Conservation (phyloP, 2,797 vertebrate genomes). For the Schizopygopsis malacanthus region DNA sequence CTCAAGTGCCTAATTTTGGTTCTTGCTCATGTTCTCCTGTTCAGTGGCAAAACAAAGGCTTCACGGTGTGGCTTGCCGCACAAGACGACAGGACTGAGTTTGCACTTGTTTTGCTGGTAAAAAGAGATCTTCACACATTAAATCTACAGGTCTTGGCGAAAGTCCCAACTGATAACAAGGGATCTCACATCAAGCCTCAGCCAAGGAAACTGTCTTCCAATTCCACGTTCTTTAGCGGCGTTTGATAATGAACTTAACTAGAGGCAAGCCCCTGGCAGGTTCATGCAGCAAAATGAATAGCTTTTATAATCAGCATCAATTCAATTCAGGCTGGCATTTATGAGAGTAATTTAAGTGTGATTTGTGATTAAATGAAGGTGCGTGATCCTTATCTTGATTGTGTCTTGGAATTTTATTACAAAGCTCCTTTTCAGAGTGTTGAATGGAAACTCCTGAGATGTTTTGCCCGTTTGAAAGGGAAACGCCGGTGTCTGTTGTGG, state of each 20-base stretch:
- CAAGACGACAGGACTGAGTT: slow-evolving; percentile 58
- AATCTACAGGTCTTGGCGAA: slow-evolving; percentile 36
- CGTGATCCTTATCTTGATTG: slow-evolving; percentile 8
- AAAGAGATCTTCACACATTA: slow-evolving; percentile 47
- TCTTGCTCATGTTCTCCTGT: slow-evolving; percentile 41
- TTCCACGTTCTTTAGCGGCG: slow-evolving; percentile 32
- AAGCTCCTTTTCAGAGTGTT: slow-evolving; percentile 17
- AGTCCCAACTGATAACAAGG: slow-evolving; percentile 53
- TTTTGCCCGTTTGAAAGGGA: slow-evolving; percentile 8
- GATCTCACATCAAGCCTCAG: slow-evolving; percentile 1
- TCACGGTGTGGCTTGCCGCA: slow-evolving; percentile 48
- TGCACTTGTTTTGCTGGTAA: slow-evolving; percentile 37
- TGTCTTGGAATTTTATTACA: slow-evolving; percentile 22
- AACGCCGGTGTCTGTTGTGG: slow-evolving; percentile 1
- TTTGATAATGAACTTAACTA: slow-evolving; percentile 43
- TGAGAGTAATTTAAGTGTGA: slow-evolving; percentile 9
- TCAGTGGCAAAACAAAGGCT: slow-evolving; percentile 57
- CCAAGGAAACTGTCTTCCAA: slow-evolving; percentile 3
- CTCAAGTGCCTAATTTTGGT: slow-evolving; percentile 23
- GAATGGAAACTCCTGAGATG: slow-evolving; percentile 13
- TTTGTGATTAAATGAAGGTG: slow-evolving; percentile 28
- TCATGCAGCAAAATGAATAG: slow-evolving; percentile 28
- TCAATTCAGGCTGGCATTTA: slow-evolving; percentile 31
- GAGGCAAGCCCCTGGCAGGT: slow-evolving; percentile 35
- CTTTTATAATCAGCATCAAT: slow-evolving; percentile 30